Evolutionary conservation across 2,113 vertebrate species (phyloP), one percentile per base, ranked within the genome.

Genomic region (Entelurus aequoreus): DNA sequence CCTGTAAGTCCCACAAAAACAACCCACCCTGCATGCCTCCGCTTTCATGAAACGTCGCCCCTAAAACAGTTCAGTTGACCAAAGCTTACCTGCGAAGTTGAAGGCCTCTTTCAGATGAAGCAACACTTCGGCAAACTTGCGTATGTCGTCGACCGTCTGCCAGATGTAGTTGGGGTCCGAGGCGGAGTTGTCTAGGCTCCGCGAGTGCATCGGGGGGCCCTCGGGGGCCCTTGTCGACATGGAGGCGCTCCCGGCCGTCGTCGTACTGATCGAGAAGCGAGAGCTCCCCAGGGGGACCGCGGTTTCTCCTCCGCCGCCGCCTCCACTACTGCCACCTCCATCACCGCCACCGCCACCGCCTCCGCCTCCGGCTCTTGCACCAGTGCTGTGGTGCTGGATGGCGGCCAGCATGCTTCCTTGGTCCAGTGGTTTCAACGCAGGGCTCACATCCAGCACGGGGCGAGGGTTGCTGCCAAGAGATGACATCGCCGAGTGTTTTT

Each of bases 111-210:
- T 99, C 72, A 99, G 92, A 71, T 93, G 94, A 0, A 98, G 87
- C 11, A 98, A 90, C 72, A 95, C 91, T 35, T 98, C 94, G 6
- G 95, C 94, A 87, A 98, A 97, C 79, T 88, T 95, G 69, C 95
- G 92, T 77, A 97, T 94, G 8, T 98, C 95, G 0, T 92, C 93
- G 82, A 97, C 94, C 81, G 97, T 87, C 77, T 95, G 94, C 93
- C 94, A 94, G 76, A 98, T 96, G 67, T 95, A 97, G 70, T 95
- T 90, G 9, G 94, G 93, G 76, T 97, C 94, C 16, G 94, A 90
- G 69, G 82, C 63, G 40, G 91, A 83, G 52, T 63, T 83, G 37
- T 95, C 92, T 15, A 85, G 82, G 71, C 84, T 86, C 60, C 92
- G 91, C 0, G 87, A 87, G 89, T 87, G 91, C 81, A 86, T 70